Base-by-base conservation (phyloP, 2,113 vertebrate genomes). In the Tonatia bakeri region DNA sequence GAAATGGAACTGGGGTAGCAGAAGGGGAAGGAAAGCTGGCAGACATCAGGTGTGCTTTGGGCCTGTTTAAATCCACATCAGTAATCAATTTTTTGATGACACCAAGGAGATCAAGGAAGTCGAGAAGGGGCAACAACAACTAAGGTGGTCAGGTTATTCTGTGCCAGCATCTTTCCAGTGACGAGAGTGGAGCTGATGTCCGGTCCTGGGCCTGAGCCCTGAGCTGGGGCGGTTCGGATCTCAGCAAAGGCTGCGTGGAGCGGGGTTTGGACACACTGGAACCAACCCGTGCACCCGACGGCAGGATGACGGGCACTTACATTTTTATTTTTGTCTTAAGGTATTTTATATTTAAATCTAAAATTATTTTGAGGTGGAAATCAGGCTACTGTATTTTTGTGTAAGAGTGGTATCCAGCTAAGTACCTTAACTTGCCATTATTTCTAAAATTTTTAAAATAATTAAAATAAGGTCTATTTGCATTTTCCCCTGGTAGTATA, bases 311-410 rank as follows among this genome's bases (percentile, higher is more conserved):
- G 20, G 13, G 1, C 84, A 7, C 65, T 87, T 75, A 59, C 4
- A 80, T 96, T 87, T 90, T 61, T 38, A 50, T 90, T 86, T 94
- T 83, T 88, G 43, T 50, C 22, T 36, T 56, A 91, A 70, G 12
- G 94, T 56, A 81, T 64, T 85, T 82, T 24, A 65, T 70, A 72
- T 72, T 85, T 85, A 93, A 85, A 45, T n/a, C 12, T 84, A 89
- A 36, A 83, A 64, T 94, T 75, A 96, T 45, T 92, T 92, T 92
- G 36, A 43, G 54, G 43, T 95, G 28, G 28, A 76, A 90, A 70
- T 56, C 28, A 88, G 47, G 17, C 19, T 33, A 4, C 76, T 9
- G 59, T 59, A 79, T 24, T 16, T 9, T 50, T 24, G 47, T 64
- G 17, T 79, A 81, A 92, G 47, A 81, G 17, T 88, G 73, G 4